Evolutionary conservation across 2,797 vertebrate species (phyloP), one percentile per base, ranked within the genome.

Genomic region (Manis javanica): DNA sequence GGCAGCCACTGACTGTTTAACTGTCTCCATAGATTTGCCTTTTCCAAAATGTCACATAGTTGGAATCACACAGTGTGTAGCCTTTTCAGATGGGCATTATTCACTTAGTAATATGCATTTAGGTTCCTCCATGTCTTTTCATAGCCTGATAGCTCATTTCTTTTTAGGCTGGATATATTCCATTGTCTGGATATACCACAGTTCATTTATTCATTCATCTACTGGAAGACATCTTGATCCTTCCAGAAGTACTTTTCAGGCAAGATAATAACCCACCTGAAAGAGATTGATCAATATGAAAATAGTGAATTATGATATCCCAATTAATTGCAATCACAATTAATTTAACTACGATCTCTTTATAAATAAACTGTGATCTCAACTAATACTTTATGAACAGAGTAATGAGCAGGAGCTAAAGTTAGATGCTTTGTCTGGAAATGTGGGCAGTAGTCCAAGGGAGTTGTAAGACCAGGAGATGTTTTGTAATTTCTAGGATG

Each of bases 201-300:
- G 24, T 90, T 82, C 23, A 29, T 69, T 69, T 69, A 79, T 46
- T 63, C 31, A 34, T 16, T 49, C 39, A 49, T 81, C 31, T 82
- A 15, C 39, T 51, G 31, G 71, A 71, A 64, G 11, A 64, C 7
- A 31, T 51, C 5, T 4, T 61, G 39, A 23, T 82, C 53, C 53
- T 71, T 71, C 74, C 42, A 64, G 46, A 69, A 71, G 68, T 69
- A 69, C 24, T 81, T 86, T 95, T n/a, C 90, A 89, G 61, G 34
- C 21, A 86, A 21, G 19, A 23, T 57, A 87, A 59, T 49, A 77
- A 57, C 2, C 90, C 31, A 66, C 10, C 29, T 88, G 66, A 72
- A 68, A 91, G 46, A 75, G 23, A 82, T 51, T 37, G 34, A 61
- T 79, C 24, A 23, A 57, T 64, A 46, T 69, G 66, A 37, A 87